Percentiles rank a stretch among this genome's conserved stretches.
These are phyloP conservation scores for Galerucella nymphaeae DNA, from an alignment of 2,888 invertebrate species.

Conservation along the genomic window DNA sequence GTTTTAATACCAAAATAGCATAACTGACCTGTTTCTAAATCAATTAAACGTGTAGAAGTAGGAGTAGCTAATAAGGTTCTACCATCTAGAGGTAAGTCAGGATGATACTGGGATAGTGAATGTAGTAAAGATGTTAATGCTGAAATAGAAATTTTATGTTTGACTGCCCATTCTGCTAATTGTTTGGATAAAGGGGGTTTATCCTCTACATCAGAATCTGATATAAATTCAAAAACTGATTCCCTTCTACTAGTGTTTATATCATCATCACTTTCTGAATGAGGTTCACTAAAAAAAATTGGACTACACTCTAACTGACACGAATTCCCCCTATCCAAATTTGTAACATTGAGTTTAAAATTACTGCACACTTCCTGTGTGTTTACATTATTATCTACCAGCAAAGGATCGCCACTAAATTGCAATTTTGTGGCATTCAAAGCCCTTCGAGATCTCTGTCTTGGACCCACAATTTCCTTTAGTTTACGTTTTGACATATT, in stretches of 20 bases:
- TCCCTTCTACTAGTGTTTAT: background rate
- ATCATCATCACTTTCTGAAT: background rate
- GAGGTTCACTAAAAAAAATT: background rate
- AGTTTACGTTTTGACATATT: too few species aligned
- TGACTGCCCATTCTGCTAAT: background rate
- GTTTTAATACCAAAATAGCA: too few species aligned
- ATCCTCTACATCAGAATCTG: background rate
- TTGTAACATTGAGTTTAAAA: background rate
- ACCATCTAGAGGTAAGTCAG: too few species aligned
- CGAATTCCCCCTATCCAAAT: background rate
- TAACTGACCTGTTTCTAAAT: too few species aligned
- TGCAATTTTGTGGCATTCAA: conserved; percentile 7
- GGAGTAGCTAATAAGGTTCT: too few species aligned
- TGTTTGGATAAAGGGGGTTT: background rate
- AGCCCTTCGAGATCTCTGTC: too few species aligned
- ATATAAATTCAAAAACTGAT: background rate
- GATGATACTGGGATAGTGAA: too few species aligned
- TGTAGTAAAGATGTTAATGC: too few species aligned
- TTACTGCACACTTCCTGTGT: background rate
- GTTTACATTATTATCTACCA: background rate
- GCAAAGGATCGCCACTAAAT: conserved; percentile 1
- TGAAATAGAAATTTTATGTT: background rate
- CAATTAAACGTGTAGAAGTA: too few species aligned
- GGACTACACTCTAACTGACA: too few species aligned
- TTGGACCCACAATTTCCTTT: too few species aligned